phyloP scores from a whole-genome alignment of 2,888 invertebrate genomes.

The Sthenelais limicola region DNA sequence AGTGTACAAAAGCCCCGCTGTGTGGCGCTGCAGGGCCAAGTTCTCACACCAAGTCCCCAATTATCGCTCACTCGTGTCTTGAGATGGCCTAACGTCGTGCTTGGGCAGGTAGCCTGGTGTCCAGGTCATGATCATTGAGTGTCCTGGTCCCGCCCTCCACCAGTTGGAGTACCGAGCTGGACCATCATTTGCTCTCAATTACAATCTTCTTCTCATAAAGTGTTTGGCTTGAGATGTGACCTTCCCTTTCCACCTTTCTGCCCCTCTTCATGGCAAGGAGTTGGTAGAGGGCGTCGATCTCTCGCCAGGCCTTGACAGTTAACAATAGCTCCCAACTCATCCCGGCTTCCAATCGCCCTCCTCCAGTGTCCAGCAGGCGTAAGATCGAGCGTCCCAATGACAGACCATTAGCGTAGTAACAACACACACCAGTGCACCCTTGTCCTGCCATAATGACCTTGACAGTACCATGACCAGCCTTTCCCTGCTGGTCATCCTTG shows the following conservation, averaged over 20 bases:
- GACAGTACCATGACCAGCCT: conserved; percentile 5
- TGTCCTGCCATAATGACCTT: conserved; percentile 5
- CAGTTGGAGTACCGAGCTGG: conserved; percentile 5
- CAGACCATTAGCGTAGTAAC: conserved; percentile 15
- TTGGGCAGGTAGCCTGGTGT: conserved; percentile 20
- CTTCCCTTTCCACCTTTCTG: neutral
- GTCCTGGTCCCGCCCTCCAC: conserved; percentile 6
- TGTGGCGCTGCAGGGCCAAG: conserved; percentile 31
- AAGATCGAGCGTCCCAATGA: neutral
- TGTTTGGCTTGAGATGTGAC: conserved; percentile 29
- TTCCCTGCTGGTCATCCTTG: conserved; percentile 17
- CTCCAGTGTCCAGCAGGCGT: neutral
- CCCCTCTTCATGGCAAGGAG: neutral
- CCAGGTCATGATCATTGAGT: conserved; percentile 24
- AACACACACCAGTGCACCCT: neutral
- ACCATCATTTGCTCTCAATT: conserved; percentile 29
- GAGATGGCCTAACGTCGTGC: conserved; percentile 23
- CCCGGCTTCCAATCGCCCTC: neutral
- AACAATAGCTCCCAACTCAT: neutral
- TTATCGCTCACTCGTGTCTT: conserved; percentile 11
- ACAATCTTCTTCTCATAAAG: conserved; percentile 13
- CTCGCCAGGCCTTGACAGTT: neutral
- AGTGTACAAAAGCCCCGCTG: conserved; percentile 31
- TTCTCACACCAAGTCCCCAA: conserved; percentile 7
- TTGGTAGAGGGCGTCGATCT: neutral